A percentile compares a stretch with the other conserved stretches of the same genome.
These are phyloP conservation scores for Palythoa caribaeorum DNA, from an alignment of 92 coral and sea anemone genomes.

Conservation along the genomic window DNA sequence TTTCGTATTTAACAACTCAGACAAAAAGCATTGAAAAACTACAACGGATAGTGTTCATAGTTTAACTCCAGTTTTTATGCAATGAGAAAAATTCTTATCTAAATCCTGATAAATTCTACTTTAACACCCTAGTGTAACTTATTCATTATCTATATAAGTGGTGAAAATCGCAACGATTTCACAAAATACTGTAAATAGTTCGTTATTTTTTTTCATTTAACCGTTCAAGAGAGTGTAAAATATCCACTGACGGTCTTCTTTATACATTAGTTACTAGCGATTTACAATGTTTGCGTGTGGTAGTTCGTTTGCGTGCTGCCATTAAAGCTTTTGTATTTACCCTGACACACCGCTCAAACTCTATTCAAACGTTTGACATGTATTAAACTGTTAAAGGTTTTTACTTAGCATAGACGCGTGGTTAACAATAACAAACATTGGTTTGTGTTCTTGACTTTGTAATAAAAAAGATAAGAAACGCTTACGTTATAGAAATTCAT, in stretches of 20 bases:
- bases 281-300: conserved; percentile 35
- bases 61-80: not conserved
- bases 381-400: not conserved
- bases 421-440: not conserved
- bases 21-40: not conserved
- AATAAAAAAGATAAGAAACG: conserved; percentile 12
- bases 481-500: not conserved
- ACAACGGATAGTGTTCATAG: not conserved
- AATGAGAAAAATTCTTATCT: not conserved
- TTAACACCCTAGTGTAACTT: not conserved
- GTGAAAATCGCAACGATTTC: not conserved
- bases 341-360: not conserved
- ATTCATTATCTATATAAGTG: not conserved
- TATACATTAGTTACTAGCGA: not conserved
- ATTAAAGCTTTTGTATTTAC: not conserved
- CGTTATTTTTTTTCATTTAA: not conserved
- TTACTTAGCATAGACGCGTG: conserved; percentile 3
- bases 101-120: not conserved
- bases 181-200: not conserved
- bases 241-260: not conserved
- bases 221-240: not conserved
- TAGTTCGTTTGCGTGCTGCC: not conserved
- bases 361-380: not conserved
- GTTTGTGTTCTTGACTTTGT: conserved; percentile 15
- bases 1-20: not conserved